Base-by-base conservation (phyloP, 2,888 invertebrate genomes). In the Linnaemya tessellans region DNA sequence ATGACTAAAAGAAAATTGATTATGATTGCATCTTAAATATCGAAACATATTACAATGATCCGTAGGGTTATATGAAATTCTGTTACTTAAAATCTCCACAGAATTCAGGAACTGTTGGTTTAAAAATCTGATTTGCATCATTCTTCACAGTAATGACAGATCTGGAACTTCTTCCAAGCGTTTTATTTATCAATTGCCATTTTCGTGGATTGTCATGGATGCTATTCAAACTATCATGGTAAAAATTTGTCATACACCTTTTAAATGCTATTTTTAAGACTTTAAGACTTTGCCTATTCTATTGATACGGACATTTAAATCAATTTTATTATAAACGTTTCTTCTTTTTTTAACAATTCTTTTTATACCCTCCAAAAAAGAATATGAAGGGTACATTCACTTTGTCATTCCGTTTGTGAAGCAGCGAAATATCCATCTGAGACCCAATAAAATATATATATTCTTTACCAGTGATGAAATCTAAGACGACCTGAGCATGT, bases 91-190 rank as follows among this genome's bases (percentile, higher is more conserved):
- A 38, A 51, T 49, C 10, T 38, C 1, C 54, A 51, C 38, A 15
- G 35, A 56, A 22, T 70, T 70, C 13, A 35, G 46, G 49, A 73
- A 73, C 49, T 60, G 49, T 18, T 18, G 30, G 25, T 73, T 73
- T 15, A 62, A 8, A 41, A 22, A 41, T 13, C 9, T 22, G 2
- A 43, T 20, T 22, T 22, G 22, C 43, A 51, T 62, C 20, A 22
- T 74, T 35, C 35, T 35, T 58, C 25, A 73, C 30, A 5, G 35
- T 35, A 35, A 73, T 60, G 46, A 49, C 13, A 18, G 35, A 60
- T 7, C 49, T 46, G 9, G 30, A 46, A 20, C 9, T 25, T 30
- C 58, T 58, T n/a, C 71, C 46, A 18, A 56, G 67, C n/a, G 64
- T 43, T 67, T 43, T 13, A 25, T 65, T 65, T 46, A 46, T 25